Conservation (phyloP, 2,797 vertebrate species). For the Leptatherina wallacei region DNA sequence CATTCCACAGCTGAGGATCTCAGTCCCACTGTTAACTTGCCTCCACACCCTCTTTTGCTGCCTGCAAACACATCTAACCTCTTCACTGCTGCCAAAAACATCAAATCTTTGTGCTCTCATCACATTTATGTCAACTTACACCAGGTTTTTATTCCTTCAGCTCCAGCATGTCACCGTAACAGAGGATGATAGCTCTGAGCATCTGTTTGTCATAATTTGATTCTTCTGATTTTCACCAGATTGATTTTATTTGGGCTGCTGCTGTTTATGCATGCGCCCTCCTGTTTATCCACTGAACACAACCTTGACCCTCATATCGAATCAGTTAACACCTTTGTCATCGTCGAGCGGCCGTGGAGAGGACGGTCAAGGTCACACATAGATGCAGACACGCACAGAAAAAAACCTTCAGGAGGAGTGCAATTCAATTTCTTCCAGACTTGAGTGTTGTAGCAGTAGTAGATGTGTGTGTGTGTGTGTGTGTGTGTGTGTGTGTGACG, state of each 20-base stretch:
- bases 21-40: neutral
- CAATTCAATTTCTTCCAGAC: conserved; percentile 58
- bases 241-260: conserved; percentile 9
- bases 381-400: conserved; percentile 14
- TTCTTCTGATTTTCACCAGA: neutral
- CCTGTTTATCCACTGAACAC: conserved; percentile 2
- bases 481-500: neutral
- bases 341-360: conserved; percentile 25
- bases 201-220: conserved; percentile 20
- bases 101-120: no score
- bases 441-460: conserved; percentile 43
- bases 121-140: neutral
- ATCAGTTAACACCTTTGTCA: conserved; percentile 39
- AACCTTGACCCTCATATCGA: neutral
- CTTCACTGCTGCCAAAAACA: neutral
- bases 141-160: conserved; percentile 1
- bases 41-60: neutral
- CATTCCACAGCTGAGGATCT: neutral
- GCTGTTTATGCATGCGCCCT: no score
- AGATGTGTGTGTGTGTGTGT: conserved; percentile 29
- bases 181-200: neutral
- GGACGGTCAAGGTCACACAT: conserved; percentile 38
- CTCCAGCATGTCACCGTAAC: neutral
- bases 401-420: conserved; percentile 56
- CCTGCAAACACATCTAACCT: neutral